Conservation (phyloP, 2,888 invertebrate genomes). For the Heteromyza rotundicornis region DNA sequence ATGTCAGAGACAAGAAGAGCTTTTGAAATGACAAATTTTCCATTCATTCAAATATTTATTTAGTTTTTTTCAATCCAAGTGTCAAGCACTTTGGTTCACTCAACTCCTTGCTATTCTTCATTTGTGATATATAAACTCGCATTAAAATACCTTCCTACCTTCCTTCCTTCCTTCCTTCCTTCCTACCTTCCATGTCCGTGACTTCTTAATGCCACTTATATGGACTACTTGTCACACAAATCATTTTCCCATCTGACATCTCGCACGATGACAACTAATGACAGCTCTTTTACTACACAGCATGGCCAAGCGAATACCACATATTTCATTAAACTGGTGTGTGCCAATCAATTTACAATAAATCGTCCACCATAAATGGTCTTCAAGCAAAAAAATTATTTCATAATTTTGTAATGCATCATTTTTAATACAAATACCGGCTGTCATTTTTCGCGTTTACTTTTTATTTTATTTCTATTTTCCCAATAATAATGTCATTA, state of each 20-base stretch:
- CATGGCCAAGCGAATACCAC: constrained; percentile 1
- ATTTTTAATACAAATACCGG: constrained; percentile 21
- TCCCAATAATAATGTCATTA: constrained; percentile 21
- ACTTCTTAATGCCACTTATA: background rate
- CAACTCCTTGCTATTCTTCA: too few species aligned
- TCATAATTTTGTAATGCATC: constrained; percentile 21
- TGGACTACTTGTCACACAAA: constrained; percentile 42
- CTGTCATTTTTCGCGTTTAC: too few species aligned
- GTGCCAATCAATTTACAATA: constrained; percentile 25
- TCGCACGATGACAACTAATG: constrained; percentile 47
- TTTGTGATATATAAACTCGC: background rate
- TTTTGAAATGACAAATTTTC: too few species aligned
- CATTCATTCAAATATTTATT: too few species aligned
- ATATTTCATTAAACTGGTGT: background rate
- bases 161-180: background rate
- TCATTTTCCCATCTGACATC: constrained; percentile 50
- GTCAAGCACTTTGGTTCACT: too few species aligned
- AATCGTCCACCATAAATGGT: constrained; percentile 25
- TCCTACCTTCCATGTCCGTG: too few species aligned
- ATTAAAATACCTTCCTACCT: background rate
- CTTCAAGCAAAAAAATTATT: constrained; percentile 8
- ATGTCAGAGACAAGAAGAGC: constrained; percentile 24
- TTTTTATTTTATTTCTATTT: constrained; percentile 4
- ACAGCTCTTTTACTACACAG: constrained; percentile 35
- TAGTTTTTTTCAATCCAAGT: too few species aligned